Conservation (phyloP, 1,140 invertebrate genomes). For the Euwallacea fornicatus region DNA sequence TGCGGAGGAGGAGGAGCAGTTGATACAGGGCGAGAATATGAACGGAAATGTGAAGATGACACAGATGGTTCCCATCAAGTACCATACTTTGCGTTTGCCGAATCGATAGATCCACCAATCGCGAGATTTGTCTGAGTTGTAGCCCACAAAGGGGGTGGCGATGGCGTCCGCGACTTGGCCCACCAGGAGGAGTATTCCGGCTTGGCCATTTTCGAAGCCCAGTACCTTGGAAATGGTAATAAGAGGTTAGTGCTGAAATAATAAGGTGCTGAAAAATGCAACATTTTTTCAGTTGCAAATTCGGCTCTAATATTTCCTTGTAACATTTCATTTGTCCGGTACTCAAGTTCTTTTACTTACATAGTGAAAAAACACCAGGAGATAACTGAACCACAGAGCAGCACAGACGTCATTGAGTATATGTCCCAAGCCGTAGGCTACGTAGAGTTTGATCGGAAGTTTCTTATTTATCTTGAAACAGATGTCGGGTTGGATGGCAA, state of each 20-base stretch:
- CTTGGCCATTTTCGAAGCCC: slow-evolving; percentile 69
- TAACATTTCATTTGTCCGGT: too few relatives aligned
- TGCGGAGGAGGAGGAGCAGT: slow-evolving; percentile 66
- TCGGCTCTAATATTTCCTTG: too few relatives aligned
- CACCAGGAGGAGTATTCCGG: slow-evolving; percentile 79
- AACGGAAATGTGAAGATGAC: slow-evolving; percentile 85
- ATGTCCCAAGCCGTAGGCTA: slow-evolving; percentile 73
- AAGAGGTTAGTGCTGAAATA: too few relatives aligned
- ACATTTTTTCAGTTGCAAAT: too few relatives aligned
- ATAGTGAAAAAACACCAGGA: slow-evolving; percentile 89
- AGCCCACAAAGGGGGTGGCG: slow-evolving; percentile 86
- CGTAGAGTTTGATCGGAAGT: slow-evolving; percentile 46
- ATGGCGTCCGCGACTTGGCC: slow-evolving; percentile 87
- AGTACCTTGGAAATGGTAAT: slow-evolving; percentile 56
- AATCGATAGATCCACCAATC: slow-evolving; percentile 68
- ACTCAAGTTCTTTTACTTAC: slow-evolving; percentile 52
- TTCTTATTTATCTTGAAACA: slow-evolving; percentile 50
- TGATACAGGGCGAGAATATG: slow-evolving; percentile 81
- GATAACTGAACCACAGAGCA: slow-evolving; percentile 96
- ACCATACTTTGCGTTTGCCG: slow-evolving; percentile 89
- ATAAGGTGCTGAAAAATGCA: not conserved
- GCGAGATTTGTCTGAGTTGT: slow-evolving; percentile 77
- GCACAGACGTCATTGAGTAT: slow-evolving; percentile 94
- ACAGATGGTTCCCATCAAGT: slow-evolving; percentile 82
- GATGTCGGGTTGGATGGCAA: slow-evolving; percentile 35